Percentiles rank a stretch among this genome's conserved stretches.
These are phyloP conservation scores for Furcifer pardalis DNA, from an alignment of 2,797 vertebrate genomes.

Conservation along the genomic window DNA sequence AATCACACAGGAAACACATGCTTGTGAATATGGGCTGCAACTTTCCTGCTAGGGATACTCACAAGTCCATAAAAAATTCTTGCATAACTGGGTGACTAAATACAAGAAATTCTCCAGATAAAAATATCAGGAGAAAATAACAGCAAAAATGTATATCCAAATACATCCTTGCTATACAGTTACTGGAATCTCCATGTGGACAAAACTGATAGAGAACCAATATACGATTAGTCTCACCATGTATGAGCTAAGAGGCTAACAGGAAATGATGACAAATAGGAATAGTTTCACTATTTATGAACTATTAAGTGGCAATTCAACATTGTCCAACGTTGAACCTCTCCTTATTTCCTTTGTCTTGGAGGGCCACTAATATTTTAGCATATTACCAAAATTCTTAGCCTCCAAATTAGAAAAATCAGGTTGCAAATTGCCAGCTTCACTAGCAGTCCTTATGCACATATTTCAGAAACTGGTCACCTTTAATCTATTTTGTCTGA, in stretches of 20 bases:
- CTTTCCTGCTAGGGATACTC: not conserved
- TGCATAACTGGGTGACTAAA: no score
- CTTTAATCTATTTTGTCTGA: not conserved
- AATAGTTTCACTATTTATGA: no score
- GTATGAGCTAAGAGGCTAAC: no score
- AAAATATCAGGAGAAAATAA: no score
- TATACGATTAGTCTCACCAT: no score
- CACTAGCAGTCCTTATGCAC: not conserved
- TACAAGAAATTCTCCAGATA: not conserved
- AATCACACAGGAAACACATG: not conserved
- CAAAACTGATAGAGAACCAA: not conserved
- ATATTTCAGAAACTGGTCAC: not conserved
- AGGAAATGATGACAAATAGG: no score
- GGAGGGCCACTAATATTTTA: not conserved
- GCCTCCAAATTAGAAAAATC: no score
- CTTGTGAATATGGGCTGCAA: not conserved
- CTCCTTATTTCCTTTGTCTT: not conserved
- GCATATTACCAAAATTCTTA: not conserved
- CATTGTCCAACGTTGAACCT: not conserved
- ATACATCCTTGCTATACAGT: not conserved
- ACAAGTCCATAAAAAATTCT: not conserved
- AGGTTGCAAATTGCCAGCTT: not conserved
- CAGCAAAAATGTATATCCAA: no score
- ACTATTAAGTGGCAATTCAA: no score
- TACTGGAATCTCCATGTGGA: not conserved